Base-by-base conservation (phyloP, 2,888 invertebrate genomes). In the Litoditis marina region DNA sequence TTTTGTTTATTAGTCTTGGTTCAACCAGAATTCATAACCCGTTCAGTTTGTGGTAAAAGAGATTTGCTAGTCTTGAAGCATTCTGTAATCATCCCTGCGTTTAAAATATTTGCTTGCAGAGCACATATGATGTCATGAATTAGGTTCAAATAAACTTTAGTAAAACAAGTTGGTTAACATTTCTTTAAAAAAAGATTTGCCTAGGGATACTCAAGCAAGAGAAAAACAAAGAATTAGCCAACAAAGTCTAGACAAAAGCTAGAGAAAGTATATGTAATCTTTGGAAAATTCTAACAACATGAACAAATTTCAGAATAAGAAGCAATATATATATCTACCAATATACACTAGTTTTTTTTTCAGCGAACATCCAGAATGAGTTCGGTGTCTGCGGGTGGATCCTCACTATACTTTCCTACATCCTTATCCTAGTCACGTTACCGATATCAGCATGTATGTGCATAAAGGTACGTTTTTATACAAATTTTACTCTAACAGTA, bases 341-440 rank as follows among this genome's bases (percentile, higher is more conserved):
- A 19, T 6, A 19, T 39, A 30, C n/a, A 28, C 28, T n/a, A n/a
- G n/a, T n/a, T n/a, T n/a, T n/a, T n/a, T 51, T 78, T 81, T 72
- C 78, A 81, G 81, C 81, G 19, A 81, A 81, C 60, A 81, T 81
- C 62, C 79, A 81, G 69, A 82, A 78, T 71, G 80, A 82, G 60
- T 80, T 81, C 58, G 80, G 80, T 55, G 73, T 82, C 3, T 83
- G 83, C 61, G 83, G 83, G 53, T 82, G 80, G 79, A 74, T 83
- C 31, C 73, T 83, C 53, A 80, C 82, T 28, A 73, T 73, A 27
- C 72, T 83, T 55, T 81, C 82, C 8, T 82, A 78, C 65, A 55
- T 83, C 27, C 70, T 83, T 59, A 76, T 82, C 31, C 64, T 81
- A 53, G 67, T 73, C 64, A 83, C 81, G 11, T 74, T 82, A 28